Conservation (phyloP, 2,888 invertebrate genomes). For the Lumbricus terrestris region DNA sequence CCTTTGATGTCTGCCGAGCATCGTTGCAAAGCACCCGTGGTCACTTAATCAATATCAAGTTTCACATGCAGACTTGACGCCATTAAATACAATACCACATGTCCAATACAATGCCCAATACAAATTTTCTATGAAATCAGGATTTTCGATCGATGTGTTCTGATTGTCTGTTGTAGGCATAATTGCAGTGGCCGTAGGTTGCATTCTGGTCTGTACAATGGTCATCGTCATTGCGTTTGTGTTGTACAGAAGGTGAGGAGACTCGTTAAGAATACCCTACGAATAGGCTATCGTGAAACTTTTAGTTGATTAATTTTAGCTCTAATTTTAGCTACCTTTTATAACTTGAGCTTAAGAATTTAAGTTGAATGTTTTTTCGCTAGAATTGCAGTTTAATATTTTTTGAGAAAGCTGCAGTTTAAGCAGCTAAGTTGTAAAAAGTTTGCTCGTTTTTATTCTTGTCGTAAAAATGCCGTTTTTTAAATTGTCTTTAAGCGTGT, state of each 20-base stretch:
- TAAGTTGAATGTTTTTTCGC: no score
- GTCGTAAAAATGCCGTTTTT: no score
- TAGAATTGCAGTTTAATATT: no score
- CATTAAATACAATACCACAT: neutral
- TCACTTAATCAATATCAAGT: neutral
- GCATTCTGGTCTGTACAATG: neutral
- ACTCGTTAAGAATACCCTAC: neutral
- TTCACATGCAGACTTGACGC: neutral
- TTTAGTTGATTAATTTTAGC: neutral
- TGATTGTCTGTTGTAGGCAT: neutral
- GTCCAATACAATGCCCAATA: no score
- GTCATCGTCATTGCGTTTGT: neutral
- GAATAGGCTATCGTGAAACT: neutral
- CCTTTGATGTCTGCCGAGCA: neutral
- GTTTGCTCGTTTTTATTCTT: no score
- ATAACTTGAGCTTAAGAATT: no score
- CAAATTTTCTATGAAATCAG: neutral
- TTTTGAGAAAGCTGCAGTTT: no score
- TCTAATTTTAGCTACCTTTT: neutral
- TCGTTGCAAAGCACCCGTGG: neutral
- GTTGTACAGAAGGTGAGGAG: neutral
- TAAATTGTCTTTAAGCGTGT: no score
- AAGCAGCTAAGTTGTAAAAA: no score
- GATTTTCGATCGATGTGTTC: neutral
- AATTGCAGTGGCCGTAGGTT: neutral